These are phyloP conservation scores for Hyphantria cunea DNA, from an alignment of 1,140 invertebrate species.

Conservation along the genomic window DNA sequence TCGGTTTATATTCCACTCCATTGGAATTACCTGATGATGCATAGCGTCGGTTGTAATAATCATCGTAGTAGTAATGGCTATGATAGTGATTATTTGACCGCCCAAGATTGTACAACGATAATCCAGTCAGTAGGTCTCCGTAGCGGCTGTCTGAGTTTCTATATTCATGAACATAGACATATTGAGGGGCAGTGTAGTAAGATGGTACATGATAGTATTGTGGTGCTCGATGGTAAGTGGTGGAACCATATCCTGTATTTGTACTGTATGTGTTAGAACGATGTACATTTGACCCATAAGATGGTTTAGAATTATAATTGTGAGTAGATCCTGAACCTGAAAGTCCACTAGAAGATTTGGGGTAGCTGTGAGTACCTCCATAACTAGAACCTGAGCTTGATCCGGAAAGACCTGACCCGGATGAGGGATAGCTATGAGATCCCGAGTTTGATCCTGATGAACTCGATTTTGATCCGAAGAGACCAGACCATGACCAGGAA, in stretches of 20 bases:
- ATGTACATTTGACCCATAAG: too few relatives aligned
- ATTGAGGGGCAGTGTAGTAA: conserved; percentile 62
- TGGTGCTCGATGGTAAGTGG: conserved; percentile 12
- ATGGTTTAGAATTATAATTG: conserved; percentile 28
- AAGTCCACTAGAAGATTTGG: conserved; percentile 14
- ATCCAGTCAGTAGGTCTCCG: conserved; percentile 61
- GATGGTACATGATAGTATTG: conserved; percentile 30
- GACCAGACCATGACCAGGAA: conserved; percentile 21
- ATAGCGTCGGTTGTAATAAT: conserved; percentile 66
- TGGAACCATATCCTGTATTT: conserved; percentile 30
- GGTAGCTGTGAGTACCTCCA: conserved; percentile 6
- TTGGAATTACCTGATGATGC: conserved; percentile 11
- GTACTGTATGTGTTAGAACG: conserved; percentile 25
- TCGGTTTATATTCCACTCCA: conserved; percentile 32
- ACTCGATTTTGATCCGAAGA: conserved; percentile 19
- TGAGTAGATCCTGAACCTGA: conserved; percentile 17
- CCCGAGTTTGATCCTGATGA: not conserved
- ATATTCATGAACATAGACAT: conserved; percentile 66
- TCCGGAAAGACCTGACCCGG: conserved; percentile 43
- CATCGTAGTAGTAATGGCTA: conserved; percentile 68
- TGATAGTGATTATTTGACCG: conserved; percentile 59
- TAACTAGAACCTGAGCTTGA: conserved; percentile 10
- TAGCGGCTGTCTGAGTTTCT: conserved; percentile 67
- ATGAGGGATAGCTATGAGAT: conserved; percentile 38
- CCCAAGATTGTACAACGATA: conserved; percentile 71